These are phyloP conservation scores for Linurgus olivaceus DNA, from an alignment of 2,797 vertebrate genomes.

Conservation along the genomic window DNA sequence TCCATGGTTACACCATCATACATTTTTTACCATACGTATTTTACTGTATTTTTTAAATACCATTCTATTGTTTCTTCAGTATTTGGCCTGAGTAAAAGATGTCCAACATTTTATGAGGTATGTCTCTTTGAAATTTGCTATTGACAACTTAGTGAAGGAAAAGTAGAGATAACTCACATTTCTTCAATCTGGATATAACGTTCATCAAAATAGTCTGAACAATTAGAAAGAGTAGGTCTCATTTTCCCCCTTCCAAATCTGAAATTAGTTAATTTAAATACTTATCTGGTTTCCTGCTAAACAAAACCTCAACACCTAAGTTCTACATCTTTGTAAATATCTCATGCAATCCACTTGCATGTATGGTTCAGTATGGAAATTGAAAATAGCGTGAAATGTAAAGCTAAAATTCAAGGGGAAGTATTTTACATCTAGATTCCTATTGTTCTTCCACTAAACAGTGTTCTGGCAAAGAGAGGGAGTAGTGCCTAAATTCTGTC, in stretches of 20 bases:
- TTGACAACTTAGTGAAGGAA: neutral
- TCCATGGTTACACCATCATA: neutral
- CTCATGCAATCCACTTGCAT: neutral
- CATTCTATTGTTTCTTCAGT: neutral
- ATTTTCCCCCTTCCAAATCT: neutral
- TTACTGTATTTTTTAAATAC: neutral
- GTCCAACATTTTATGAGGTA: neutral
- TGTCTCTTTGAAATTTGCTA: neutral
- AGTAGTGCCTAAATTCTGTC: neutral
- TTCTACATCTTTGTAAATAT: neutral
- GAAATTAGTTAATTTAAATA: neutral
- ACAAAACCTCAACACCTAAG: neutral
- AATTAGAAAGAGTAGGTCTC: neutral
- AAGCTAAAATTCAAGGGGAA: neutral
- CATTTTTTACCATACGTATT: neutral
- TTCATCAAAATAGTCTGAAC: neutral
- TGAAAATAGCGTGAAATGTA: neutral
- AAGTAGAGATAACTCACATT: neutral
- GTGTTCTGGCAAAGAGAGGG: neutral
- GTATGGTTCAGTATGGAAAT: neutral
- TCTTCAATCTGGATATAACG: neutral
- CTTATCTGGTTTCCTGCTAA: neutral
- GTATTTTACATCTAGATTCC: neutral
- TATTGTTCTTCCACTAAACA: neutral
- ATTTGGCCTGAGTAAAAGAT: neutral